Base-by-base conservation (phyloP, 2,888 invertebrate species). In the Mythimna lalbum region DNA sequence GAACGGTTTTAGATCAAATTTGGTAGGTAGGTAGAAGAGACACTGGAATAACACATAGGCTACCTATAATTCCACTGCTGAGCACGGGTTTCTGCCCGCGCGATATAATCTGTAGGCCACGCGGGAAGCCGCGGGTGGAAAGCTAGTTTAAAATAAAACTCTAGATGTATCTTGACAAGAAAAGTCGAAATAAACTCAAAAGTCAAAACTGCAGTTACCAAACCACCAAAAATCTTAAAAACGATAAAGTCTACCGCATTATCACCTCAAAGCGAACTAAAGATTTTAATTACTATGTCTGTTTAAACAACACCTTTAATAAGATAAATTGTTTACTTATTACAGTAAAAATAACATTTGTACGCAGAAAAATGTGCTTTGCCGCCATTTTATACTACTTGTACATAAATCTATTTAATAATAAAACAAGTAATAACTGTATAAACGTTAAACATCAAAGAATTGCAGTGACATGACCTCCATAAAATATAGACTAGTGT, bases 321-420 rank as follows among this genome's bases (percentile, higher is more conserved):
- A 73, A 64, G 69, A 70, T 68, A 71, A 76, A 82, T 61, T 73
- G 83, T 68, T 80, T 80, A 82, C 78, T 63, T 76, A 78, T 62
- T 56, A 72, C 69, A 55, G 60, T 68, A 65, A 62, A 74, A 83
- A 80, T 74, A 83, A 83, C 72, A 78, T 70, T 61, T 50, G 39
- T 72, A 69, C 73, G n/a, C 63, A 31, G 76, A 73, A 83, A 74
- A 67, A 66, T 72, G 57, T 70, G 68, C 63, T 65, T 33, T 50
- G 61, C 55, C 68, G 71, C 77, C 70, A 84, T 85, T 80, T 78
- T 77, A 72, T 76, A 74, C 63, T 52, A 76, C 62, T 27, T 33
- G 43, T 33, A 68, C 74, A 86, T 84, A 85, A 85, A 85, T 85
- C 84, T 80, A 71, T 53, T 59, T 49, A 83, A 84, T 76, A 86